Evolutionary conservation across 2,888 invertebrate genomes (phyloP).

Genomic region (Aphidius colemani): DNA sequence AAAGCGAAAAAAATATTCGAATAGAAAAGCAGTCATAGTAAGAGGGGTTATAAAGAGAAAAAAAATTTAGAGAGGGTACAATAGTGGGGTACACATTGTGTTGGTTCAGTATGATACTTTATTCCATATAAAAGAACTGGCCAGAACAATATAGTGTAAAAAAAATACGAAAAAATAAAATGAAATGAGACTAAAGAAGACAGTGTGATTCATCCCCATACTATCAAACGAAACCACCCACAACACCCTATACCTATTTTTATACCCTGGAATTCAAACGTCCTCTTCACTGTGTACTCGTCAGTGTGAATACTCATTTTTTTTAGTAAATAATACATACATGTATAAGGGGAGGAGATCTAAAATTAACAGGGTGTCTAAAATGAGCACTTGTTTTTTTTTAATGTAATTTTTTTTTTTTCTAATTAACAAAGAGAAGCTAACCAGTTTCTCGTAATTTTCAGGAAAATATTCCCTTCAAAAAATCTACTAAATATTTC

Average conservation of each 20-base stretch:
- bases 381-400: too few relatives aligned
- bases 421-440: too few relatives aligned
- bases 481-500: too few relatives aligned
- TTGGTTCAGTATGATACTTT: constrained; percentile 57
- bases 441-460: too few relatives aligned
- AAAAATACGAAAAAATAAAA: constrained; percentile 54
- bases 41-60: constrained; percentile 22
- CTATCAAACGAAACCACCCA: too few relatives aligned
- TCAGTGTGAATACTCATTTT: constrained; percentile 59
- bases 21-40: constrained; percentile 28
- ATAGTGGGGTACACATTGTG: constrained; percentile 54
- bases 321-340: constrained; percentile 60
- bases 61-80: constrained; percentile 44
- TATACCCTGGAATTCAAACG: too few relatives aligned
- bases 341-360: too few relatives aligned
- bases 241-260: too few relatives aligned
- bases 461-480: too few relatives aligned
- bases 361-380: too few relatives aligned
- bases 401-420: too few relatives aligned
- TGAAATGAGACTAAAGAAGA: constrained; percentile 53
- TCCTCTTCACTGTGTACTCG: constrained; percentile 23
- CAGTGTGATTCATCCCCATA: constrained; percentile 20
- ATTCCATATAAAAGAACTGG: constrained; percentile 57
- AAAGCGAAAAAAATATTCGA: constrained; percentile 31
- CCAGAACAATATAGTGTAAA: constrained; percentile 55